phyloP scores from a whole-genome alignment of 2,888 invertebrate species.

The Periphyllus acericola region DNA sequence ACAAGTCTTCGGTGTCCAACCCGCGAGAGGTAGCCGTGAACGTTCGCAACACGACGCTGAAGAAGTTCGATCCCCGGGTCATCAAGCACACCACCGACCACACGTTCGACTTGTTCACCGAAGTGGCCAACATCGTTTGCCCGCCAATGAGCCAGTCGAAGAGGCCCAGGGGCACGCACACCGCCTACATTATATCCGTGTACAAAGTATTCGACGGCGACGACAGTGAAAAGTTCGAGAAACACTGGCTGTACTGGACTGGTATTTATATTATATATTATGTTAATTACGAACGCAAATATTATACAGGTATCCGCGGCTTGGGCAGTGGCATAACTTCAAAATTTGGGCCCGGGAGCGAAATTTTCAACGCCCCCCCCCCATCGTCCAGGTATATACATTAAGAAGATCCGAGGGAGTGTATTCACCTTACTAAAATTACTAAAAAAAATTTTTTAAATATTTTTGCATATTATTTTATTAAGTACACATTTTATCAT shows the following conservation, averaged over 20 bases:
- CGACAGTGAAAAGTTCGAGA: conserved; percentile 90
- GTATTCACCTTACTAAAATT: no score
- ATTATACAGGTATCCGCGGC: background rate
- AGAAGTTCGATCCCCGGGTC: conserved; percentile 85
- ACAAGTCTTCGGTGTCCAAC: conserved; percentile 84
- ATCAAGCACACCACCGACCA: conserved; percentile 87
- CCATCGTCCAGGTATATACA: no score
- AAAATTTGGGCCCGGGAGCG: no score
- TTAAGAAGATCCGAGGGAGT: no score
- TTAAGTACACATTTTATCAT: no score
- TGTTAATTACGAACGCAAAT: background rate
- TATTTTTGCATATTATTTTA: no score
- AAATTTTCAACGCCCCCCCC: no score
- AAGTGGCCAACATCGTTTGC: conserved; percentile 89
- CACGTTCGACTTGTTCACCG: conserved; percentile 86
- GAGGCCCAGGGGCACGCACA: conserved; percentile 81
- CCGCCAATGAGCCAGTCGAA: conserved; percentile 86
- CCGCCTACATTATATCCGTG: conserved; percentile 91
- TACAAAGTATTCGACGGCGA: conserved; percentile 96
- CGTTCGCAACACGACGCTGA: conserved; percentile 83
- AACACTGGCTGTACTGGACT: conserved; percentile 96
- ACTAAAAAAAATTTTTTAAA: no score
- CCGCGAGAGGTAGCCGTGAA: conserved; percentile 87
- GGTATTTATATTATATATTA: conserved; percentile 67
- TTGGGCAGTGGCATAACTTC: no score